Percentiles rank a stretch among this genome's conserved stretches.
Conservation (phyloP, 1,140 invertebrate genomes). For the Schmidtea mediterranea region DNA sequence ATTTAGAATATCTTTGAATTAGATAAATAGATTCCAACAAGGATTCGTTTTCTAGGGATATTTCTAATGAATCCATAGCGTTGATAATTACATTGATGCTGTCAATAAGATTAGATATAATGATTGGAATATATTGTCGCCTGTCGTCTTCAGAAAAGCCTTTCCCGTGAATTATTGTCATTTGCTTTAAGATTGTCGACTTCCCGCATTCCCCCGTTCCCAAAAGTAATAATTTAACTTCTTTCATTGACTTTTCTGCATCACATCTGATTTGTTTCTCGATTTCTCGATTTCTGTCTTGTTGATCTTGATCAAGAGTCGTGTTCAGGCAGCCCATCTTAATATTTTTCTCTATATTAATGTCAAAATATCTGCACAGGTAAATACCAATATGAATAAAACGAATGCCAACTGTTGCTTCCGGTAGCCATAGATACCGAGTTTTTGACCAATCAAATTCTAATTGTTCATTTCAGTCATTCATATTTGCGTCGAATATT, state of each 20-base stretch:
- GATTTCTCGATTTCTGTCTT: background rate
- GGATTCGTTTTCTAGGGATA: conserved; percentile 46
- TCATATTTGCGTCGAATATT: too few species aligned
- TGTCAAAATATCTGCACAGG: too few species aligned
- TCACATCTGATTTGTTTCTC: conserved; percentile 2
- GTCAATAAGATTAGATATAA: conserved; percentile 97
- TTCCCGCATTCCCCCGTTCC: conserved; percentile 7
- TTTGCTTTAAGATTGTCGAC: conserved; percentile 6
- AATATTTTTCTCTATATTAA: too few species aligned
- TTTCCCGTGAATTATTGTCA: conserved; percentile 22
- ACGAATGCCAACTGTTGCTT: too few species aligned
- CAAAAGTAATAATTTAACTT: conserved; percentile 2
- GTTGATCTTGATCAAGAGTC: background rate
- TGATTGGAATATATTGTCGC: conserved; percentile 65
- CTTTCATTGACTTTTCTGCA: conserved; percentile 4
- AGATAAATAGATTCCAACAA: background rate
- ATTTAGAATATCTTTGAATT: conserved; percentile 25
- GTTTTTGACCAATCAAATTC: too few species aligned
- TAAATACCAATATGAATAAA: too few species aligned
- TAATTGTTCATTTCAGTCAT: too few species aligned
- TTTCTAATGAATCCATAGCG: conserved; percentile 91
- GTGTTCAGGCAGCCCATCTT: too few species aligned
- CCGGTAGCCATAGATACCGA: too few species aligned
- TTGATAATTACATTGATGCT: conserved; percentile 91
- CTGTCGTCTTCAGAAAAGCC: conserved; percentile 76